These are phyloP conservation scores for Lacanobia oleracea DNA, from an alignment of 2,888 invertebrate species.

Conservation along the genomic window DNA sequence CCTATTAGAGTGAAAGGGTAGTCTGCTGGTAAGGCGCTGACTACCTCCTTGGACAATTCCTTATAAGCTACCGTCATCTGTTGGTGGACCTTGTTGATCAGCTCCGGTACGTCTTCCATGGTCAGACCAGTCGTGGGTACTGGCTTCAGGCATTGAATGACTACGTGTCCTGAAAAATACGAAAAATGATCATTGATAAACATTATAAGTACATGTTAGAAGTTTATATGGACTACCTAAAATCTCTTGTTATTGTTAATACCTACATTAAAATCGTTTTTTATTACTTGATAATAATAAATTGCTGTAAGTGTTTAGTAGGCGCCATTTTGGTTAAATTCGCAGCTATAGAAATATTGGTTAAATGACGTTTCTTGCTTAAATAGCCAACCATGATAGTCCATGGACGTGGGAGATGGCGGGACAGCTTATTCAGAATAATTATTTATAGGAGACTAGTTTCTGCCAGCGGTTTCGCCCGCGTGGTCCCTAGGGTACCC, in stretches of 20 bases:
- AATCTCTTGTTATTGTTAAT: background rate
- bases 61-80: constrained; percentile 86
- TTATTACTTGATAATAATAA: too few species aligned
- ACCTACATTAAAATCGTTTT: too few species aligned
- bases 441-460: background rate
- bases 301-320: too few species aligned
- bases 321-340: too few species aligned
- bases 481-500: too few species aligned
- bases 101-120: constrained; percentile 83
- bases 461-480: too few species aligned
- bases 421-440: background rate
- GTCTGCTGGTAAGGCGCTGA: constrained; percentile 80
- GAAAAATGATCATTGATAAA: background rate
- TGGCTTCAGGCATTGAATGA: constrained; percentile 88
- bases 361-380: background rate
- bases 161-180: constrained; percentile 85
- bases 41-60: constrained; percentile 84
- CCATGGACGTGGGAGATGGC: background rate
- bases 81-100: constrained; percentile 82
- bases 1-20: constrained; percentile 79
- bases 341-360: too few species aligned
- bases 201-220: too few species aligned
- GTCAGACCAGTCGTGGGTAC: constrained; percentile 86
- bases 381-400: background rate
- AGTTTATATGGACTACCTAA: background rate